Evolutionary conservation across 2,888 invertebrate genomes (phyloP).

Genomic region (Perizoma affinitatum): DNA sequence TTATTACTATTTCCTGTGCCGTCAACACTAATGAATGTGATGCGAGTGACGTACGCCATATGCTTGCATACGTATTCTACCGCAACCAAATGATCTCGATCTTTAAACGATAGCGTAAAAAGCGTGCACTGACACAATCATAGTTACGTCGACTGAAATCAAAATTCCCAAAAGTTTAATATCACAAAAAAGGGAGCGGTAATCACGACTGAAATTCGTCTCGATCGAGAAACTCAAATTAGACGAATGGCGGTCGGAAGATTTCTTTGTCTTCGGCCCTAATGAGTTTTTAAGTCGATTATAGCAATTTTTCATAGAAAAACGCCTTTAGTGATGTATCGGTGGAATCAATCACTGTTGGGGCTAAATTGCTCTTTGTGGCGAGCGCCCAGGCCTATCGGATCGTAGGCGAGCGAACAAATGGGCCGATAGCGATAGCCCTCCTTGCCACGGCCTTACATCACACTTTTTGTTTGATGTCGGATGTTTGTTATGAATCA

Average conservation of each 20-base stretch:
- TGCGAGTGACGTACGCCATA: slow-evolving; percentile 66
- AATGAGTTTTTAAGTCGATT: slow-evolving; percentile 85
- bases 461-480: slow-evolving; percentile 24
- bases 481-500: slow-evolving; percentile 25
- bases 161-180: slow-evolving; percentile 36
- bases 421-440: slow-evolving; percentile 53
- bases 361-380: slow-evolving; percentile 75
- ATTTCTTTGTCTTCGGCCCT: slow-evolving; percentile 82
- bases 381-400: slow-evolving; percentile 53
- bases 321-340: slow-evolving; percentile 83
- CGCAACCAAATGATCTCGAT: slow-evolving; percentile 23
- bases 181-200: slow-evolving; percentile 65
- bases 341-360: slow-evolving; percentile 81
- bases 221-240: slow-evolving; percentile 81
- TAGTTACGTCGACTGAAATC: slow-evolving; percentile 33
- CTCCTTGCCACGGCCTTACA: slow-evolving; percentile 17
- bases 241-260: slow-evolving; percentile 78
- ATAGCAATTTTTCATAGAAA: slow-evolving; percentile 84
- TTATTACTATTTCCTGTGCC: slow-evolving; percentile 76
- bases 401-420: slow-evolving; percentile 60
- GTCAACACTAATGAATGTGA: slow-evolving; percentile 74
- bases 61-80: slow-evolving; percentile 34
- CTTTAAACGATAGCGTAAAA: slow-evolving; percentile 21
- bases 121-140: slow-evolving; percentile 24
- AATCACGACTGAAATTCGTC: slow-evolving; percentile 77